These are phyloP conservation scores for Elymnias hypermnestra DNA, from an alignment of 1,140 invertebrate species.

Conservation along the genomic window DNA sequence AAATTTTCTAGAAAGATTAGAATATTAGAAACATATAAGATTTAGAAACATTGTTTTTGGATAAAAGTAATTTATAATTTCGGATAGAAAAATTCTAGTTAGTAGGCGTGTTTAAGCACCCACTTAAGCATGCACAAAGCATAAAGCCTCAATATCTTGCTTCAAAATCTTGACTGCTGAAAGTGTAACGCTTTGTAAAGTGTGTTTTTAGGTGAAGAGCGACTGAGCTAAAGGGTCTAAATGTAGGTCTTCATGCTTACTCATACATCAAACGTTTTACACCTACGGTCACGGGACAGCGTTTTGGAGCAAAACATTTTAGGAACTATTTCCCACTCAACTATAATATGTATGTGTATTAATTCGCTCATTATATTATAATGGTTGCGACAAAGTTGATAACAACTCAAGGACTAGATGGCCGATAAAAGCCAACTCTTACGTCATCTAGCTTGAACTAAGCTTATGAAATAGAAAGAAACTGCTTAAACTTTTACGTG, in stretches of 20 bases:
- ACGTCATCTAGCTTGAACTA: too few species aligned
- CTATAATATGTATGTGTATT: neutral
- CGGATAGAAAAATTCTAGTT: too few species aligned
- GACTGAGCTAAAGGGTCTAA: slow-evolving; percentile 2
- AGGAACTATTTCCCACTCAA: neutral
- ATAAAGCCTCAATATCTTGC: neutral
- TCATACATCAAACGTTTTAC: slow-evolving; percentile 1
- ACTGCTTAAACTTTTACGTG: too few species aligned
- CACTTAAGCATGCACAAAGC: neutral
- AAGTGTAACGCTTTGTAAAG: neutral
- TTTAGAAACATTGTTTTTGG: too few species aligned
- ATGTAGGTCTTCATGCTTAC: slow-evolving; percentile 1
- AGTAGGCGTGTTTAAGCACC: too few species aligned
- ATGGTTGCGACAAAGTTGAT: too few species aligned
- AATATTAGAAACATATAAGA: too few species aligned
- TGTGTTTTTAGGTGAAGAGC: slow-evolving; percentile 5
- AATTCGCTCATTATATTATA: neutral
- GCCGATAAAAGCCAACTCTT: too few species aligned
- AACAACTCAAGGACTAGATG: too few species aligned
- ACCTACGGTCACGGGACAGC: neutral
- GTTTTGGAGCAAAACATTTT: neutral
- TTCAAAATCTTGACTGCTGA: neutral
- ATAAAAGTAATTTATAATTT: too few species aligned
- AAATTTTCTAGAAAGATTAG: too few species aligned
- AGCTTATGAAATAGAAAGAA: too few species aligned